Evolutionary conservation across 2,888 invertebrate genomes (phyloP).

Genomic region (Drosophila bunnanda): DNA sequence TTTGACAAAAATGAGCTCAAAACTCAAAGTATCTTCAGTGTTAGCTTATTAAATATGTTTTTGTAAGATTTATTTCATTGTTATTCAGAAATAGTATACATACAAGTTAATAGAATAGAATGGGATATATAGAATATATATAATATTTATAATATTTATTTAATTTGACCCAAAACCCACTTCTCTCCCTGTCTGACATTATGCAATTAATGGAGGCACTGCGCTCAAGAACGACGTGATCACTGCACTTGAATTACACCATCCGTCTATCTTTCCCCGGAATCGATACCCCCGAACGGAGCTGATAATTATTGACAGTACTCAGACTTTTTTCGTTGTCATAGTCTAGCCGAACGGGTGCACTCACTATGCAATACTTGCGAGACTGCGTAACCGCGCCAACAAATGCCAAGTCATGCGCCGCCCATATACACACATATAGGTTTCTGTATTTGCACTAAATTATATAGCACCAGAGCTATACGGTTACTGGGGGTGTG

Average conservation of each 20-base stretch:
- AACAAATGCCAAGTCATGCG: slow-evolving; percentile 36
- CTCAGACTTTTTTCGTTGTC: slow-evolving; percentile 9
- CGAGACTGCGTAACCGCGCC: slow-evolving; percentile 24
- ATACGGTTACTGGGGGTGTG: neutral
- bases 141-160: neutral
- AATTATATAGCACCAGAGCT: neutral
- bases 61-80: too few species aligned
- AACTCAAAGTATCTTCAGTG: neutral
- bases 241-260: slow-evolving; percentile 36
- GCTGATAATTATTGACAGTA: slow-evolving; percentile 62
- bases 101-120: too few species aligned
- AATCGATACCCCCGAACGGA: slow-evolving; percentile 11
- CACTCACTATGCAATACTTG: slow-evolving; percentile 22
- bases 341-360: slow-evolving; percentile 35
- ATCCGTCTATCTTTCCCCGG: neutral
- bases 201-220: slow-evolving; percentile 7
- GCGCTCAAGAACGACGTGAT: slow-evolving; percentile 30
- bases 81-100: too few species aligned
- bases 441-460: neutral
- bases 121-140: too few species aligned
- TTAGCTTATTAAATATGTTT: too few species aligned
- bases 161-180: neutral
- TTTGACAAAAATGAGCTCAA: neutral
- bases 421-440: neutral
- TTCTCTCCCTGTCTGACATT: neutral